phyloP scores from a whole-genome alignment of 2,888 invertebrate genomes.

The Nomada fucata region DNA sequence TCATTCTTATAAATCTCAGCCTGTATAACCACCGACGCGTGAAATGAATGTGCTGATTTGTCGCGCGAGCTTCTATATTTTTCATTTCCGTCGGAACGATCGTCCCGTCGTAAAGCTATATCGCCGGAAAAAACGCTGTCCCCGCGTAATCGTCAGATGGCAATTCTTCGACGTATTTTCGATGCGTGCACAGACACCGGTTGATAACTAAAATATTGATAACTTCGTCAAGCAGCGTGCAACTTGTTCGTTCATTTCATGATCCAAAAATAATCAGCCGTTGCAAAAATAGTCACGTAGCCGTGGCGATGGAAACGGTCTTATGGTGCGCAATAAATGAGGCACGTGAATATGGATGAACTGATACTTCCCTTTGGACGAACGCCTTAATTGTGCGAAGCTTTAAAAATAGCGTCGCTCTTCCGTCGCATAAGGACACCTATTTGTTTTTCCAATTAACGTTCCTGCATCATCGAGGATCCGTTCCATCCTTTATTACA shows the following conservation, averaged over 20 bases:
- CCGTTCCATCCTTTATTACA: neutral
- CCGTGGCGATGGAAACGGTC: slow-evolving; percentile 61
- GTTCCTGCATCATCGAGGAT: neutral
- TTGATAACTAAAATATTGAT: neutral
- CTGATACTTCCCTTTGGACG: slow-evolving; percentile 69
- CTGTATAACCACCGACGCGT: neutral
- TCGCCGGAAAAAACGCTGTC: neutral
- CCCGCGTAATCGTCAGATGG: neutral
- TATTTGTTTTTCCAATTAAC: slow-evolving; percentile 36
- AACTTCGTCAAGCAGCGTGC: slow-evolving; percentile 15
- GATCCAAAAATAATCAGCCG: slow-evolving; percentile 47
- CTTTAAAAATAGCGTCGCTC: slow-evolving; percentile 69
- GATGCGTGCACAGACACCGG: neutral
- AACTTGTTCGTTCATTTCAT: slow-evolving; percentile 38
- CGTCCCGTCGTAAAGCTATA: neutral
- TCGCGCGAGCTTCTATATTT: neutral
- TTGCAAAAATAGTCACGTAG: slow-evolving; percentile 71
- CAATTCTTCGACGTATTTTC: too few species aligned
- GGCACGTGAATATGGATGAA: slow-evolving; percentile 68
- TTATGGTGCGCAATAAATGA: slow-evolving; percentile 62
- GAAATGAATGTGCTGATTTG: slow-evolving; percentile 5
- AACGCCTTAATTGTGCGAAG: slow-evolving; percentile 55
- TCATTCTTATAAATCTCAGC: slow-evolving; percentile 9
- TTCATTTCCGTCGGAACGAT: neutral
- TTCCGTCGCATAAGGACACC: slow-evolving; percentile 39